Evolutionary conservation across 2,797 vertebrate genomes (phyloP), one percentile per base, ranked within the genome.

Genomic region (Falco columbarius): DNA sequence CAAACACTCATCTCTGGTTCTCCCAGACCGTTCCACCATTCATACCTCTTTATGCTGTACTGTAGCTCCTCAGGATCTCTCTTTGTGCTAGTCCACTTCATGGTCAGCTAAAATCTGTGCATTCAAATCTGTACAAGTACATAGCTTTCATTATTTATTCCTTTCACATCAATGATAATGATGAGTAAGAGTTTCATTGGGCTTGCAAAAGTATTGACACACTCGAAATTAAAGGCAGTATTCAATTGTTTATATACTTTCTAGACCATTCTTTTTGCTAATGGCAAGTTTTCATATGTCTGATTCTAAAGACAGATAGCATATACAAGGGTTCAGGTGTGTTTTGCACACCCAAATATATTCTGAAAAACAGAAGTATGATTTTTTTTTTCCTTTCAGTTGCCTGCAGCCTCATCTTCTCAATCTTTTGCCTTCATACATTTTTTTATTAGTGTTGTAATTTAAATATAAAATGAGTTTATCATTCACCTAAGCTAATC

Each of bases 401-500:
- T 87, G 63, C 59, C 54, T 87, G 72, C 81, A 82, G 56, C 61
- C 7, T 59, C 34, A n/a, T 47, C 18, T 80, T 87, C 79, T 91
- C 90, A 71, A 32, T 65, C 65, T 80, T 46, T 92, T 10, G 1
- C 67, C 46, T 92, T 93, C 55, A 56, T 67, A 65, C 79, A 89
- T 87, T 95, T 38, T 95, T 92, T 95, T 81, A 76, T 85, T 91
- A 65, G 32, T 82, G 65, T 29, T 74, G 67, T 81, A 93, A 95
- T 89, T 84, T 95, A 89, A 93, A 95, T 85, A 91, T 26, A 85
- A 93, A 96, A 95, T 74, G 56, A 95, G 67, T 42, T 86, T 96
- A 76, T 75, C 52, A 38, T 90, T 94, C 83, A 95, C 83, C 58
- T 89, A 82, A 49, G 38, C 18, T 96, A 97, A 96, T 96, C 91